Evolutionary conservation across 2,888 invertebrate species (phyloP), one percentile per base, ranked within the genome.

Genomic region (Tuberolachnus salignus): DNA sequence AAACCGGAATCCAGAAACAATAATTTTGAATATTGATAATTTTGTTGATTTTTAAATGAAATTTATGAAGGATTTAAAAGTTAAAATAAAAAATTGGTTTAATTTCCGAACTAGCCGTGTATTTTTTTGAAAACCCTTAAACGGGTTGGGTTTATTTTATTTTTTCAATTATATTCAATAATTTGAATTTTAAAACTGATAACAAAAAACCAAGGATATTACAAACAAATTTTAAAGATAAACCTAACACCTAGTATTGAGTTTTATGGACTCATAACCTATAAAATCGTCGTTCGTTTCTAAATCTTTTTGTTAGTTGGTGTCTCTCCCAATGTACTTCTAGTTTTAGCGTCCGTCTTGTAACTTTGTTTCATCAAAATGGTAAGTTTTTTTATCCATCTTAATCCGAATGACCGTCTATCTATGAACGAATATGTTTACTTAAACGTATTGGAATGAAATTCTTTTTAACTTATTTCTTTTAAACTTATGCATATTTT

Each of bases 371-470:
- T 42, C 2, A 34, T 69, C 49, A 51, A 67, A 59, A 78, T 78
- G 75, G 75, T 78, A 67, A 78, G 75, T 78, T 78, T 75, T n/a
- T 67, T 78, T 46, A 78, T 78, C 75, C 75, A 21, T 57, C 9
- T 67, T 51, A 49, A 78, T 78, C 75, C 49, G 8, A 78, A 4
- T 19, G 49, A 19, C 21, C 16, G n/a, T 49, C 6, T 13, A 9
- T 16, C n/a, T 8, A 21, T 21, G 6, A 3, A 8, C 11, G 0
- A n/a, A 21, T 19, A 51, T 11, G 0, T 51, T 63, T 21, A 0
- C n/a, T 3, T 11, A 2, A 51, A 42, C 42, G 6, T 16, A 42
- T 51, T 63, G 1, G 11, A 0, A 21, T 0, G 3, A 51, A 8
- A 9, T 72, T 19, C 14, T 67, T n/a, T n/a, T n/a, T n/a, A n/a